phyloP scores from a whole-genome alignment of 2,113 vertebrate genomes.

The Oplegnathus fasciatus region DNA sequence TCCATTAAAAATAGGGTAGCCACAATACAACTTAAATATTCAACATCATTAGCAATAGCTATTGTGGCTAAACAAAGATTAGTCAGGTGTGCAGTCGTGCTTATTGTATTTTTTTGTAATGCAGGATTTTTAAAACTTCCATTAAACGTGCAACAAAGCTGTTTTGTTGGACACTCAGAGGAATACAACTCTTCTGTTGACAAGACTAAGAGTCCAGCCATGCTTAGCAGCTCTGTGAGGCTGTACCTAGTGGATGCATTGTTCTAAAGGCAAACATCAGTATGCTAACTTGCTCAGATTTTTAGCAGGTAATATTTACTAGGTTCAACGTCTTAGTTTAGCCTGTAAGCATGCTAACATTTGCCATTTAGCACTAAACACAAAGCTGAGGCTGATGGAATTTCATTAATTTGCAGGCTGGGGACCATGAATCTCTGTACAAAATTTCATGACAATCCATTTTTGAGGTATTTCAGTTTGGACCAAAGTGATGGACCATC shows the following conservation, averaged over 20 bases:
- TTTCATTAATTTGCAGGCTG: neutral
- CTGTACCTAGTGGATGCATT: neutral
- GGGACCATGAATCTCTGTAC: neutral
- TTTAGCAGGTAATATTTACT: neutral
- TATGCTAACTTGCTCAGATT: neutral
- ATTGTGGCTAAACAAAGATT: neutral
- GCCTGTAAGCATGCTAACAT: neutral
- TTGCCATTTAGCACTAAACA: neutral
- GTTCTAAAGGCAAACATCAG: too few relatives aligned
- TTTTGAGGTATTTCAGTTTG: neutral
- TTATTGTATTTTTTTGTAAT: neutral
- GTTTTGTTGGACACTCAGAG: neutral
- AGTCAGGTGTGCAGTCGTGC: neutral
- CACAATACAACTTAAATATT: neutral
- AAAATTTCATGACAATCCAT: neutral
- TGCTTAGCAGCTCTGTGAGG: neutral
- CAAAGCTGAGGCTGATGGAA: neutral
- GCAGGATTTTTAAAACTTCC: neutral
- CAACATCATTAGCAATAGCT: neutral
- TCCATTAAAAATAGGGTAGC: constrained; percentile 1
- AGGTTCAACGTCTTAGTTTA: neutral
- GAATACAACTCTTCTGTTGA: neutral
- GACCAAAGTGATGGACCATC: neutral
- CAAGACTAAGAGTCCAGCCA: neutral
- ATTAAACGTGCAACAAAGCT: neutral